Conservation (phyloP, 2,113 vertebrate genomes). For the Coptodon bakossiorum region DNA sequence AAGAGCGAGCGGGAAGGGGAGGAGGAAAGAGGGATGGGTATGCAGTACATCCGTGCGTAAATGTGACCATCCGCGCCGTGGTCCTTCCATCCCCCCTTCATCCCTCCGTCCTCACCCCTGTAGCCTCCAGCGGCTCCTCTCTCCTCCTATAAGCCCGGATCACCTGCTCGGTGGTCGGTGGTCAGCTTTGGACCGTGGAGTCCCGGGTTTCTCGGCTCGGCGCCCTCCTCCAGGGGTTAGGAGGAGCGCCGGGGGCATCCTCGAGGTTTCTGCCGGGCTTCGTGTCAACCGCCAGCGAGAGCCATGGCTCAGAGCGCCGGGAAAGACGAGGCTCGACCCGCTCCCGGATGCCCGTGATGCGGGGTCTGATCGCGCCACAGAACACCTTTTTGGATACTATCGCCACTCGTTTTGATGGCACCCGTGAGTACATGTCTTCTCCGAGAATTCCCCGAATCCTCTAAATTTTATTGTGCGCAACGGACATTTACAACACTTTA, state of each 20-base stretch:
- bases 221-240: conserved; percentile 66
- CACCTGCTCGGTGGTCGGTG: conserved; percentile 34
- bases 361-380: conserved; percentile 64
- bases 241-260: conserved; percentile 57
- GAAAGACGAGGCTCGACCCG: conserved; percentile 66
- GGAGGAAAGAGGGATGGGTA: background rate
- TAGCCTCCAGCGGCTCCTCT: conserved; percentile 6
- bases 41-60: conserved; percentile 48
- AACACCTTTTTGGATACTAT: conserved; percentile 72
- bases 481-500: background rate
- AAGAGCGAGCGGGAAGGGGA: background rate
- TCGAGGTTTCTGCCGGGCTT: conserved; percentile 66
- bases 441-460: background rate
- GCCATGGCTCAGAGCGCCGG: conserved; percentile 57
- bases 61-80: conserved; percentile 37
- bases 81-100: background rate
- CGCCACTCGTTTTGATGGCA: conserved; percentile 69
- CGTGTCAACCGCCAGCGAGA: conserved; percentile 40
- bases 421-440: conserved; percentile 52
- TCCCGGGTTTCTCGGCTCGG: conserved; percentile 59
- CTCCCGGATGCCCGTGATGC: conserved; percentile 65
- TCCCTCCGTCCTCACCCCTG: background rate
- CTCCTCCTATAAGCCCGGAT: conserved; percentile 1
- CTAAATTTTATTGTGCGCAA: background rate
- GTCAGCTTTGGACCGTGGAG: conserved; percentile 53